Conservation (phyloP, 2,113 vertebrate species). For the Phyllostomus hastatus region DNA sequence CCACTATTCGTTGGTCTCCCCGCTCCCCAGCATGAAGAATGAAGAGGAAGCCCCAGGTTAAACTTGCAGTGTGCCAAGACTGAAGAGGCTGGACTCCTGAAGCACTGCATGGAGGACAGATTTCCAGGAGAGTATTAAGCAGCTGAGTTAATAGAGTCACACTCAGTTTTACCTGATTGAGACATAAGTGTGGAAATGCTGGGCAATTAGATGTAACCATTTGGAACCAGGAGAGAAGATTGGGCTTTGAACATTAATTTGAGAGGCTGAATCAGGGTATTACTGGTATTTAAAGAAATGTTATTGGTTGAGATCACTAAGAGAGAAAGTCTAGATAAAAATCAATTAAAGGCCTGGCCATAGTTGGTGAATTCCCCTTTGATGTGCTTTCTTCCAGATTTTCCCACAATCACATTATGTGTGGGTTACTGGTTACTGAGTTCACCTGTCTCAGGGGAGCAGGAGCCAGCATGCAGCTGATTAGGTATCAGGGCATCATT, state of each 20-base stretch:
- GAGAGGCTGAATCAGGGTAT: not conserved
- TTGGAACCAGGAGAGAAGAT: not conserved
- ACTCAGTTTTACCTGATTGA: not conserved
- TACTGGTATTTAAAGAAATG: not conserved
- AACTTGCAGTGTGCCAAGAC: not conserved
- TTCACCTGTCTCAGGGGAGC: not conserved
- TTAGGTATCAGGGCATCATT: not conserved
- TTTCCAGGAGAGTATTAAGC: not conserved
- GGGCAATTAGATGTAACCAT: not conserved
- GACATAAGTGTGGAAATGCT: not conserved
- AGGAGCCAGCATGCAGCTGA: not conserved
- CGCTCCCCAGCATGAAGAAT: not conserved
- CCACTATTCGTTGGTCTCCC: not conserved
- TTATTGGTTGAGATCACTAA: not conserved
- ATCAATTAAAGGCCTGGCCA: not conserved
- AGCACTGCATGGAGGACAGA: not conserved
- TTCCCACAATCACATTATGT: not conserved
- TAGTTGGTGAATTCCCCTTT: not conserved
- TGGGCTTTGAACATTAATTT: not conserved
- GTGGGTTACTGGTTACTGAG: not conserved
- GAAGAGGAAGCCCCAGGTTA: not conserved
- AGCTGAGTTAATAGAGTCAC: not conserved
- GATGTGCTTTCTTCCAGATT: not conserved
- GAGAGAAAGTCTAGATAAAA: not conserved
- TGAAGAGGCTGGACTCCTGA: not conserved